phyloP scores from a whole-genome alignment of 2,797 vertebrate species.

The Benthosema pterotum region DNA sequence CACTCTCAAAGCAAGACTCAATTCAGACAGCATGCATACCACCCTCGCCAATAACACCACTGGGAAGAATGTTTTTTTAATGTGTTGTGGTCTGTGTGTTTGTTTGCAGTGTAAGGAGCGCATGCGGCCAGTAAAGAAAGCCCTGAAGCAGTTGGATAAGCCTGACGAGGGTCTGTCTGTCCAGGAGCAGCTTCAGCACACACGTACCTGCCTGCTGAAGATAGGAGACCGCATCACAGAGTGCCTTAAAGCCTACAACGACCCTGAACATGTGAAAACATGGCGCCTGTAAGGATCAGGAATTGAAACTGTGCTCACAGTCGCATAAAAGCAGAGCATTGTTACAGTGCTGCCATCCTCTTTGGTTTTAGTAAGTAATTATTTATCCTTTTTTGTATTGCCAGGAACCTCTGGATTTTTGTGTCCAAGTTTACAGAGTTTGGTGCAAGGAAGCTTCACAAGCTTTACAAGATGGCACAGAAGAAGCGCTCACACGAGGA shows the following conservation, averaged over 20 bases:
- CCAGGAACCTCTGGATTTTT: constrained; percentile 99
- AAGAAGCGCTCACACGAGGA: constrained; percentile 95
- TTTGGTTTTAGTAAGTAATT: background rate
- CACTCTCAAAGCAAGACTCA: too few species aligned
- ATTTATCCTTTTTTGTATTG: constrained; percentile 23
- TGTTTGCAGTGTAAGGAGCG: constrained; percentile 92
- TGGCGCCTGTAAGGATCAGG: constrained; percentile 85
- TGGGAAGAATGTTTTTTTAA: background rate
- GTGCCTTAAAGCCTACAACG: constrained; percentile 97
- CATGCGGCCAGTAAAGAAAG: constrained; percentile 98
- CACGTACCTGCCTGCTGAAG: constrained; percentile 93
- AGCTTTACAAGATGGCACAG: constrained; percentile 98
- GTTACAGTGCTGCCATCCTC: background rate
- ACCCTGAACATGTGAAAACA: constrained; percentile 91
- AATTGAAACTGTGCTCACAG: accelerated
- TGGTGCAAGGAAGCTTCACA: constrained; percentile 95
- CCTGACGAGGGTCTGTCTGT: constrained; percentile 93
- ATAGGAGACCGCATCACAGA: constrained; percentile 98
- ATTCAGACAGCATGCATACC: too few species aligned
- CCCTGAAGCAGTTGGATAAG: constrained; percentile 97
- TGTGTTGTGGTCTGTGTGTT: background rate
- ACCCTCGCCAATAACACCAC: background rate
- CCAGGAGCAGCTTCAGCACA: constrained; percentile 98
- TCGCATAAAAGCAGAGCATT: background rate
- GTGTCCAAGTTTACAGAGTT: constrained; percentile 99